Evolutionary conservation across 2,888 invertebrate genomes (phyloP), one percentile per base, ranked within the genome.

Genomic region (Synergus gifuensis): DNA sequence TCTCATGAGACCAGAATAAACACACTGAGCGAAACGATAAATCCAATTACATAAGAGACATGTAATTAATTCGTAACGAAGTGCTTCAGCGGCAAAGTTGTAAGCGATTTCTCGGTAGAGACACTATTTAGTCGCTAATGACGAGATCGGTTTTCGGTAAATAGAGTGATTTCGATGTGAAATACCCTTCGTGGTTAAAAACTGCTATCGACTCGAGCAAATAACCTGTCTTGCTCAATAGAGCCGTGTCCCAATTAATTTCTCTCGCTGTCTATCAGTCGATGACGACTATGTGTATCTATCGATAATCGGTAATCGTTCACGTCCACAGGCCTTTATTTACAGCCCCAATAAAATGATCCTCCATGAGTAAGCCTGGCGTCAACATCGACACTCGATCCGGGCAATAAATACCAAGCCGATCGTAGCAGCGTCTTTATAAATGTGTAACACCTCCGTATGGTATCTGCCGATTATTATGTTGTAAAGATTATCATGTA

Each of bases 11-110:
- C 12, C 40, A 28, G 54, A 46, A 78, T 78, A 79, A 54, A 73
- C 63, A 54, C 77, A 40, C 73, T 78, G 60, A 79, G 77, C 78
- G 83, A 84, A 79, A 87, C 84, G 86, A 87, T 86, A 86, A 83
- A 88, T 87, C 83, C 86, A 87, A 88, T 88, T 89, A 86, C 84
- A 85, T 85, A 89, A 89, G 83, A 85, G 85, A 80, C 82, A 82
- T 80, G 84, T 86, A 88, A 88, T 88, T 88, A 87, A 87, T 88
- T 87, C 84, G 83, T 83, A 78, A 85, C 83, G 83, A 84, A 83
- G 85, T 81, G 85, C 77, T 77, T 69, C 67, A 82, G 85, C 80
- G 84, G 49, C 77, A 76, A 66, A 67, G 79, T 77, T 77, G 78
- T 82, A 83, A 79, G 77, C 78, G 81, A 83, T 85, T 85, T 85